Evolutionary conservation across 1,140 invertebrate genomes (phyloP).

Genomic region (Pseudobourletiella spinata): DNA sequence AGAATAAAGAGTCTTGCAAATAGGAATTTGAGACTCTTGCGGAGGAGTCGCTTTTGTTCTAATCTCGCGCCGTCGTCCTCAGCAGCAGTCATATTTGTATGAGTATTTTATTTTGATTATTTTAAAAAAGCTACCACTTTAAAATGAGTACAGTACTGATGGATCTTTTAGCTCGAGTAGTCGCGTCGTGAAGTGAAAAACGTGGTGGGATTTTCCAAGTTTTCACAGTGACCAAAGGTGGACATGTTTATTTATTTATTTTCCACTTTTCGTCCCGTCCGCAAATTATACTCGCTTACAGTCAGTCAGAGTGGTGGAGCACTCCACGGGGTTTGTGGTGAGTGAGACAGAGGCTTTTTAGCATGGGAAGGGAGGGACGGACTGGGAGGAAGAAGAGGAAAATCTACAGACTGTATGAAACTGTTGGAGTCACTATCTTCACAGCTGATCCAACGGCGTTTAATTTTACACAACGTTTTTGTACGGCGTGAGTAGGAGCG

Average conservation of each 20-base stretch:
- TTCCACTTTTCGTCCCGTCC: neutral
- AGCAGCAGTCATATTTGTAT: neutral
- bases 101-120: neutral
- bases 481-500: no score
- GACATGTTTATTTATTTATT: neutral
- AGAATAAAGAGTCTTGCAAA: slow-evolving; percentile 24
- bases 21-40: slow-evolving; percentile 16
- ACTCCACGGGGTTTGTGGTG: no score
- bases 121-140: slow-evolving; percentile 4
- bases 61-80: slow-evolving; percentile 14
- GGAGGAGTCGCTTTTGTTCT: slow-evolving; percentile 13
- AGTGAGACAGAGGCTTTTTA: no score
- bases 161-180: neutral
- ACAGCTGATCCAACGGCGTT: no score
- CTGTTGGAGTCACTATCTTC: no score
- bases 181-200: no score
- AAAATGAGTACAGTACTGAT: neutral
- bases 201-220: no score
- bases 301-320: no score
- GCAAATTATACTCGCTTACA: neutral
- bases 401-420: no score
- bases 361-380: no score
- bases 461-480: no score
- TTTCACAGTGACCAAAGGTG: neutral
- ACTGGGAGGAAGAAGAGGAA: no score